A percentile compares a stretch with the other conserved stretches of the same genome.
phyloP scores from a whole-genome alignment of 2,113 vertebrate genomes.

The Jaculus jaculus region DNA sequence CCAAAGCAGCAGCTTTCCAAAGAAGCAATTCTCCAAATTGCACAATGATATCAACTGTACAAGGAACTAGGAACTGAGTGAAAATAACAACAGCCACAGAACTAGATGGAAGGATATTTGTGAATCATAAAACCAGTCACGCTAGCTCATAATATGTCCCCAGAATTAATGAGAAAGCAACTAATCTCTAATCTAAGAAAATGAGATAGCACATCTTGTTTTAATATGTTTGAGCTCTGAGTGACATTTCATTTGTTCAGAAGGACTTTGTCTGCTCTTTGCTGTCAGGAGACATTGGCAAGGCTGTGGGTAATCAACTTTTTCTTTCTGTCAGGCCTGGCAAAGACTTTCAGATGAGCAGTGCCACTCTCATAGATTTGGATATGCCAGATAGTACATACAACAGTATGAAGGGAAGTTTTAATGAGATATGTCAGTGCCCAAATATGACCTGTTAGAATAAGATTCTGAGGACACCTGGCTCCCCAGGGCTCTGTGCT shows the following conservation, averaged over 20 bases:
- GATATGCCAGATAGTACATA: neutral
- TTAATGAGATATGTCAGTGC: constrained; percentile 41
- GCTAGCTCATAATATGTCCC: constrained; percentile 64
- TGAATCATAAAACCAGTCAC: constrained; percentile 62
- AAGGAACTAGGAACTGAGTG: neutral
- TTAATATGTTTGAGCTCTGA: constrained; percentile 65
- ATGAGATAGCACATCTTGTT: constrained; percentile 74
- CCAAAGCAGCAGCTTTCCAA: constrained; percentile 54
- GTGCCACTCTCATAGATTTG: neutral
- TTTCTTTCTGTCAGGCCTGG: constrained; percentile 77
- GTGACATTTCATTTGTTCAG: constrained; percentile 79
- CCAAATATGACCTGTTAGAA: constrained; percentile 34
- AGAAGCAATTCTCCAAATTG: neutral
- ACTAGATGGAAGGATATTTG: constrained; percentile 70
- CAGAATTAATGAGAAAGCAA: constrained; percentile 80
- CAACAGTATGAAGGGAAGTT: neutral
- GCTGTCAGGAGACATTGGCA: constrained; percentile 74
- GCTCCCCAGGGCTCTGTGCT: neutral
- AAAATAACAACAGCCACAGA: constrained; percentile 64
- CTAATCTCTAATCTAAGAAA: constrained; percentile 83
- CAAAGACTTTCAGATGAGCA: constrained; percentile 62
- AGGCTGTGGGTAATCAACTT: constrained; percentile 75
- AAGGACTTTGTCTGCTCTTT: constrained; percentile 58
- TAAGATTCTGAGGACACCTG: neutral
- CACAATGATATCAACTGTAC: constrained; percentile 47